Base-by-base conservation (phyloP, 1,140 invertebrate species). In the Ylistrum balloti region DNA sequence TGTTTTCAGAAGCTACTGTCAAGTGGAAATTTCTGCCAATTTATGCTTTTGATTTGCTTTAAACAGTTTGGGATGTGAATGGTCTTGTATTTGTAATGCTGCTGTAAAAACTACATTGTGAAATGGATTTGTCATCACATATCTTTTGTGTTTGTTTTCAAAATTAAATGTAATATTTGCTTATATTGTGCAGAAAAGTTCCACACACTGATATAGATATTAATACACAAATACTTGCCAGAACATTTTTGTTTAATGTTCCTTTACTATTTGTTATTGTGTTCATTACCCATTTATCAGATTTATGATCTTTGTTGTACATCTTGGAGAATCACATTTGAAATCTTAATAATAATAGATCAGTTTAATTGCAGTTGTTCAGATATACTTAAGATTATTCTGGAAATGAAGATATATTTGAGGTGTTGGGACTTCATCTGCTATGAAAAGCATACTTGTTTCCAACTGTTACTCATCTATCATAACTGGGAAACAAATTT, bases 241-340 rank as follows among this genome's bases (percentile, higher is more conserved):
- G n/a, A 74, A 74, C 56, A 88, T 32, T 88, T 85, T 85, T 22
- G 85, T 74, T 85, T 48, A 88, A 38, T 7, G 35, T 5, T 38
- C 13, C 5, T 38, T 7, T 38, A 38, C 35, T 38, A 7, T 7
- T 28, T 32, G 22, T 48, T 33, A 56, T 88, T 88, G 34, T 48
- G n/a, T n/a, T n/a, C n/a, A n/a, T n/a, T n/a, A n/a, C n/a, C n/a
- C n/a, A n/a, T n/a, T n/a, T n/a, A n/a, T n/a, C n/a, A n/a, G n/a
- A n/a, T n/a, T n/a, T n/a, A n/a, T n/a, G 48, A 88, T 45, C n/a
- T 33, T 48, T 32, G 2, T 38, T 88, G 34, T 20, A 56, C 13
- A 56, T 56, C 2, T 56, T 74, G 41, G 17, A 45, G 41, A 17
- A 45, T 45, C 17, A 45, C 9, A 13, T 45, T 45, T 45, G 41